Evolutionary conservation across 1,140 invertebrate genomes (phyloP), one percentile per base, ranked within the genome.

Genomic region (Drosophila lacertosa): DNA sequence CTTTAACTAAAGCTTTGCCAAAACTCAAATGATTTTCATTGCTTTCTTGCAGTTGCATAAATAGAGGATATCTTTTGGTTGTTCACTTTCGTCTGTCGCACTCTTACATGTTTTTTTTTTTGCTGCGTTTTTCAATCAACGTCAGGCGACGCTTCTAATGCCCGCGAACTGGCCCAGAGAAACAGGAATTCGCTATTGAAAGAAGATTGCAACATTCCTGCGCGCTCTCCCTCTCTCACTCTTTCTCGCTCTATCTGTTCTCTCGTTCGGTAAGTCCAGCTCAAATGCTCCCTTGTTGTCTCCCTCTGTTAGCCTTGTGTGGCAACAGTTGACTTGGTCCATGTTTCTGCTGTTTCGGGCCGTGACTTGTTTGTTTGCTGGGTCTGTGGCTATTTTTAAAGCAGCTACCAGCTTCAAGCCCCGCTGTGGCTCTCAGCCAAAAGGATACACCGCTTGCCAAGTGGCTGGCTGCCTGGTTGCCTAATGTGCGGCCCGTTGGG

Each of bases 301-400:
- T n/a, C n/a, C n/a, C 59, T 63, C 18, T 65, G 11, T 29, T 53
- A 40, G 51, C 51, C 51, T 54, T n/a, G n/a, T 50, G 32, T 24
- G 9, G 54, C 4, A 22, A 24, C 20, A 20, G 13, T n/a, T 72
- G 40, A 50, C 63, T 16, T 39, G 50, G 37, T 24, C 59, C 42
- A 51, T 71, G 58, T 67, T 60, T 59, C 64, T 84, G 80, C 45
- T 71, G 58, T 67, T 60, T 59, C 64, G 79, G 80, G 80, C 80
- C 80, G 77, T 86, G 80, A 83, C 80, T 83, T 74, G 81, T 86
- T 83, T 83, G 76, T 65, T 70, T 70, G 50, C 22, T 70, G 60
- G 65, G 37, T 53, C 13, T 69, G 70, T 68, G 58, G 70, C 82
- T 86, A 86, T 86, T 86, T 86, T 82, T 86, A 86, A 84, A 86